A percentile compares a stretch with the other conserved stretches of the same genome.
Conservation (phyloP, 1,140 invertebrate genomes). For the Sesamia nonagrioides region DNA sequence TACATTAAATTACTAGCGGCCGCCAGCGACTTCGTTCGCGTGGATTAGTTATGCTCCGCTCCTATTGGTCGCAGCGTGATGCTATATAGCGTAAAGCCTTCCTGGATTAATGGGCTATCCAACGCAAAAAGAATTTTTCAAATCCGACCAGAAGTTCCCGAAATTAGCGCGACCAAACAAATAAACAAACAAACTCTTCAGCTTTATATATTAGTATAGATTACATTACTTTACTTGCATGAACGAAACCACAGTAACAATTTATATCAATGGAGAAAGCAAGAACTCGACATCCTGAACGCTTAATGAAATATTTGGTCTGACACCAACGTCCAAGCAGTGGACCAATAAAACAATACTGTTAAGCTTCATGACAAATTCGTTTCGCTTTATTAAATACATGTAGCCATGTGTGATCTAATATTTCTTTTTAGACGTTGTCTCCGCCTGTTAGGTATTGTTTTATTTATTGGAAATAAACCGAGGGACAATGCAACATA, state of each 20-base stretch:
- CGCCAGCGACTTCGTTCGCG: too few relatives aligned
- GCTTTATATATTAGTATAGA: too few relatives aligned
- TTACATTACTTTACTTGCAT: not conserved
- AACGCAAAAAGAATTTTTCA: too few relatives aligned
- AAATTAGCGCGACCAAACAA: too few relatives aligned
- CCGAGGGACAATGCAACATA: not conserved
- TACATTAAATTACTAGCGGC: too few relatives aligned
- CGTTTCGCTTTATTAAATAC: slow-evolving; percentile 20
- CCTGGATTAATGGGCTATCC: too few relatives aligned
- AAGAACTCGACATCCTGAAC: not conserved
- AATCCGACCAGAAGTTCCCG: too few relatives aligned
- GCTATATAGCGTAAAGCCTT: too few relatives aligned
- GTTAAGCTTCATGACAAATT: slow-evolving; percentile 30
- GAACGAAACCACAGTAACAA: not conserved
- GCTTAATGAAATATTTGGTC: slow-evolving; percentile 20
- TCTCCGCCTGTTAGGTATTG: not conserved
- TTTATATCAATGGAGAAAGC: not conserved
- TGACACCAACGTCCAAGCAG: slow-evolving; percentile 21
- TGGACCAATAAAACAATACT: slow-evolving; percentile 28
- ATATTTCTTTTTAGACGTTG: not conserved
- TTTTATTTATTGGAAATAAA: not conserved
- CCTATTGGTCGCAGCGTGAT: too few relatives aligned
- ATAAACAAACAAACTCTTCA: too few relatives aligned
- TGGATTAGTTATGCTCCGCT: too few relatives aligned
- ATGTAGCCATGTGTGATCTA: not conserved